Percentiles rank a stretch among this genome's conserved stretches.
phyloP scores from a whole-genome alignment of 2,888 invertebrate genomes.

The Hyppa rectilinea region DNA sequence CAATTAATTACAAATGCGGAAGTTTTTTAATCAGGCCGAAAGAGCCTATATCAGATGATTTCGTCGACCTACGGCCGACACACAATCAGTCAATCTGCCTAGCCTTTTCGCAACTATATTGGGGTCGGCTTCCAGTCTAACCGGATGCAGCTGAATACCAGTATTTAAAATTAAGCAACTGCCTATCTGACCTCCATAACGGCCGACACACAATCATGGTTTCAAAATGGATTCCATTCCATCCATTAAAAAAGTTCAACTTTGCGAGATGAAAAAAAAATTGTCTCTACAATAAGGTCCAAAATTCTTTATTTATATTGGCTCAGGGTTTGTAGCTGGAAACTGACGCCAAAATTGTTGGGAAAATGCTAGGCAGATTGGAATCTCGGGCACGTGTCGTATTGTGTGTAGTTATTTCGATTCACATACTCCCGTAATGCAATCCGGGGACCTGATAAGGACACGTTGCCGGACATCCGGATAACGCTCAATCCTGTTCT shows the following conservation, averaged over 20 bases:
- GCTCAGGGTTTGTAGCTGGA: not conserved
- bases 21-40: not conserved
- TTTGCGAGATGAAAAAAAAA: not conserved
- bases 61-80: not conserved
- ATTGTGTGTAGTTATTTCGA: conserved; percentile 40
- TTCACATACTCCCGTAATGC: conserved; percentile 36
- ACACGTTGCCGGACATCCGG: conserved; percentile 43
- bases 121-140: too few species aligned
- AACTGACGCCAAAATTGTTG: not conserved
- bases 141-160: too few species aligned
- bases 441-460: conserved; percentile 43
- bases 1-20: not conserved
- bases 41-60: not conserved
- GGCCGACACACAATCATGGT: not conserved
- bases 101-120: too few species aligned
- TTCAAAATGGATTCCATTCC: not conserved
- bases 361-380: not conserved
- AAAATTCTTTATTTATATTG: not conserved
- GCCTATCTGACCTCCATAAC: too few species aligned
- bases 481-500: conserved; percentile 47
- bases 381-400: conserved; percentile 11
- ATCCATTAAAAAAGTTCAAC: not conserved
- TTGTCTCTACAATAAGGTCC: not conserved
- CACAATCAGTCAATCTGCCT: too few species aligned
- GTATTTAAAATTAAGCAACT: too few species aligned